A percentile compares a stretch with the other conserved stretches of the same genome.
phyloP scores from a whole-genome alignment of 2,113 vertebrate genomes.

The Microtus montanus region DNA sequence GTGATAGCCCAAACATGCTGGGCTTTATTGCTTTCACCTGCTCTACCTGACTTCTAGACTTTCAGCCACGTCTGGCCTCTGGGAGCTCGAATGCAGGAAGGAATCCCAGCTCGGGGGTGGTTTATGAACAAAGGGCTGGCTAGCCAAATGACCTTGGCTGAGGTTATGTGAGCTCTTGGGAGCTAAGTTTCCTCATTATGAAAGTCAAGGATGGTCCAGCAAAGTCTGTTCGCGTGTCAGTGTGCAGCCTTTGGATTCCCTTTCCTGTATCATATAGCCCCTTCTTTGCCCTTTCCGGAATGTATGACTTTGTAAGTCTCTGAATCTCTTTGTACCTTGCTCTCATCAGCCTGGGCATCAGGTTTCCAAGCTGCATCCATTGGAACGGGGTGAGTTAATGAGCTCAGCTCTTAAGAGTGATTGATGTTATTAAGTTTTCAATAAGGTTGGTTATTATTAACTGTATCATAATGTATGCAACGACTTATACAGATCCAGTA shows the following conservation, averaged over 20 bases:
- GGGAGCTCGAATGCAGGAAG: background rate
- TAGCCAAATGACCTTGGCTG: background rate
- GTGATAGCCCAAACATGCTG: fast-evolving
- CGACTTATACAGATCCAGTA: background rate
- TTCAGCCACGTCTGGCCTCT: background rate
- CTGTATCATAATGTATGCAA: background rate
- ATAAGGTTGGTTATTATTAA: background rate
- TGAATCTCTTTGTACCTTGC: background rate
- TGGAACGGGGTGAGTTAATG: background rate
- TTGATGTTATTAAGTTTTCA: background rate
- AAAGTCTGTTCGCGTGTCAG: fast-evolving
- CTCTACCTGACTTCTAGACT: no score
- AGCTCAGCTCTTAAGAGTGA: background rate
- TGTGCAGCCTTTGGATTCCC: background rate
- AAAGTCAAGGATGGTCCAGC: background rate
- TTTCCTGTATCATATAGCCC: background rate
- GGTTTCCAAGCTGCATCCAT: background rate
- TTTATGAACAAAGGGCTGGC: background rate
- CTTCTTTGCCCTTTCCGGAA: background rate
- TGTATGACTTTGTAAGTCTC: background rate
- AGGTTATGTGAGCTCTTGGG: background rate
- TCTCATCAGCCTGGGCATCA: background rate
- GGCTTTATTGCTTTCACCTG: fast-evolving
- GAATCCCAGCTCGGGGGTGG: background rate
- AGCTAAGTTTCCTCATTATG: background rate